These are phyloP conservation scores for Brachyrhaphis roseni DNA, from an alignment of 2,797 vertebrate genomes.

Conservation along the genomic window DNA sequence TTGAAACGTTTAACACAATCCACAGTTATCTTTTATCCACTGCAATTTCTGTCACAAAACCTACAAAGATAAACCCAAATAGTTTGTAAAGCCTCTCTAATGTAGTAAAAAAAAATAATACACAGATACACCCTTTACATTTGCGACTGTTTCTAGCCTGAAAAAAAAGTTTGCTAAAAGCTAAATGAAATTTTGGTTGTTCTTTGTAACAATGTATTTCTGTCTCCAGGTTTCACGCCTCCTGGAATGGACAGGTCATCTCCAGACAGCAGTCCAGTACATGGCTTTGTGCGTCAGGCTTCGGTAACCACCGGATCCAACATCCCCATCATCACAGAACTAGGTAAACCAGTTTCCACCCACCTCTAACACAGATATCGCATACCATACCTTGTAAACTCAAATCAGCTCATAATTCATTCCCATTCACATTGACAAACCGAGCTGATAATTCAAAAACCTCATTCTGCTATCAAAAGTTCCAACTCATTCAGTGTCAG, in stretches of 20 bases:
- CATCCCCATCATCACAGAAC: conserved; percentile 99
- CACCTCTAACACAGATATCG: conserved; percentile 6
- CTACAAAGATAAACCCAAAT: too few species aligned
- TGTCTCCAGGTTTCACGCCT: conserved; percentile 92
- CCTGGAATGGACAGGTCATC: conserved; percentile 98
- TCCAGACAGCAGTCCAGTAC: conserved; percentile 98
- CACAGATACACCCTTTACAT: neutral
- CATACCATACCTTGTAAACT: conserved; percentile 39
- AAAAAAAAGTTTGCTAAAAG: neutral
- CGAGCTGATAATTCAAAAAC: conserved; percentile 29
- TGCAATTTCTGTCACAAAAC: too few species aligned
- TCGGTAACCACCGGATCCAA: conserved; percentile 97
- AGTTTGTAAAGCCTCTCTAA: too few species aligned
- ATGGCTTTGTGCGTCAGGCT: conserved; percentile 93
- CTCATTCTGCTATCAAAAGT: conserved; percentile 54
- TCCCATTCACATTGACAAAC: conserved; percentile 29
- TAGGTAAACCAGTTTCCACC: conserved; percentile 84
- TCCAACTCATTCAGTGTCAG: conserved; percentile 54
- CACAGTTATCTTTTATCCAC: too few species aligned
- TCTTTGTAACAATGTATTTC: neutral
- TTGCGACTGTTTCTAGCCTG: neutral
- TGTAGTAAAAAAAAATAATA: too few species aligned
- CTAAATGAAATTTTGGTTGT: neutral
- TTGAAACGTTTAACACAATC: neutral
- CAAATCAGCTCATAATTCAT: conserved; percentile 55